These are phyloP conservation scores for human DNA, from an alignment of 2,113 vertebrate genomes.

Conservation along the genomic window DNA sequence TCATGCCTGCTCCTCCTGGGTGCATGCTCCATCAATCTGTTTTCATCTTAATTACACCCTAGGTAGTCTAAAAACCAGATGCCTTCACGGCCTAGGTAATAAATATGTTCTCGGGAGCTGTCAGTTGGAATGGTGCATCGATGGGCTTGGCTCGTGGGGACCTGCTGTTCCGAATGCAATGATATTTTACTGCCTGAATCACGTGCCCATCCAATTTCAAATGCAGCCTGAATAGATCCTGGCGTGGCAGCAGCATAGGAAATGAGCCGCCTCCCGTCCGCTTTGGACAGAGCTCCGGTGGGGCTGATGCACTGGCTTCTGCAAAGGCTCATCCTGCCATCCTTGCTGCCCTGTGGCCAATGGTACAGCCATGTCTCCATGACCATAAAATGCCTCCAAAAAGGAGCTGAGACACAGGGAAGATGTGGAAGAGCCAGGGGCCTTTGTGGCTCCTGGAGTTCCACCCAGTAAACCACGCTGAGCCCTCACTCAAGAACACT, in stretches of 20 bases:
- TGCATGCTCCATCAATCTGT: not conserved
- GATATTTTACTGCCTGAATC: not conserved
- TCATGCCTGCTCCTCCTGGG: slow-evolving; percentile 36
- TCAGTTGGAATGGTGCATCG: not conserved
- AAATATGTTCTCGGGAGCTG: slow-evolving; percentile 36
- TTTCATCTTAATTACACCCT: slow-evolving; percentile 63
- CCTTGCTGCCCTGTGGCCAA: not conserved
- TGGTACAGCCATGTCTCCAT: not conserved
- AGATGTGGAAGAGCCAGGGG: not conserved
- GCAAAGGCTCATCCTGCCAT: too few relatives aligned
- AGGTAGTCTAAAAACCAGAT: slow-evolving; percentile 68
- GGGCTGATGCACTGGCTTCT: not conserved
- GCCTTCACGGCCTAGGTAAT: slow-evolving; percentile 55
- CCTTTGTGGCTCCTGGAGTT: not conserved
- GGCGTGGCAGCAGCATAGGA: not conserved
- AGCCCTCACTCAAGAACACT: not conserved
- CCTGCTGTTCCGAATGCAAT: not conserved
- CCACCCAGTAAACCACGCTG: not conserved
- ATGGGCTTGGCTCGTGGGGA: not conserved
- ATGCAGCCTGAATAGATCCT: accelerated
- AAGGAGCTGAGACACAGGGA: not conserved
- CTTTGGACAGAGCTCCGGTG: not conserved
- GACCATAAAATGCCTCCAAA: not conserved
- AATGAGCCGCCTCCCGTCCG: not conserved
- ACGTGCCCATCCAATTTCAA: not conserved